Evolutionary conservation across 1,140 invertebrate genomes (phyloP).

Genomic region (Brachionus angularis): DNA sequence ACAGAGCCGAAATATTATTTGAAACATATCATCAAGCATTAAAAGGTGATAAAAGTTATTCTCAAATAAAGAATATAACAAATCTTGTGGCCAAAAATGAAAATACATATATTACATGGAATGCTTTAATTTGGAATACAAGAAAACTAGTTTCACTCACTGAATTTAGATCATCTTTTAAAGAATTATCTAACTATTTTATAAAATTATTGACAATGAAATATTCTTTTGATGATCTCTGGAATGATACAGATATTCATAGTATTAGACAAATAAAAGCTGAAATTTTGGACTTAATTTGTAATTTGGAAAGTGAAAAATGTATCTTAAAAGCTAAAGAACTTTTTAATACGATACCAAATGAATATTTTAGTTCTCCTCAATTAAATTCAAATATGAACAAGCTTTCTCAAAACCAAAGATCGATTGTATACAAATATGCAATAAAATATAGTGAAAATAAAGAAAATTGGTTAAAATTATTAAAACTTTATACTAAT

Average conservation of each 20-base stretch:
- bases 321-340: neutral
- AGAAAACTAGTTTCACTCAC: constrained; percentile 7
- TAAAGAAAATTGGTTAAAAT: neutral
- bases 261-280: constrained; percentile 3
- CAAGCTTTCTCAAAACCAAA: neutral
- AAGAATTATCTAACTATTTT: constrained; percentile 5
- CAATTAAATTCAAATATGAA: neutral
- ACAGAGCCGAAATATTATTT: constrained; percentile 1
- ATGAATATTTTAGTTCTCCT: constrained; percentile 1
- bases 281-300: constrained; percentile 17
- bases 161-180: constrained; percentile 22
- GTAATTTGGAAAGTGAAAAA: constrained; percentile 7
- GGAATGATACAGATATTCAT: constrained; percentile 2
- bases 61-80: neutral
- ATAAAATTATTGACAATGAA: neutral
- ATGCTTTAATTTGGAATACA: constrained; percentile 15
- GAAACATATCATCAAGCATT: constrained; percentile 6
- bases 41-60: constrained; percentile 8
- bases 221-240: neutral
- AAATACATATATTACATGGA: constrained; percentile 18
- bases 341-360: constrained; percentile 1
- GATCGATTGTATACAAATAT: constrained; percentile 17
- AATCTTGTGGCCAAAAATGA: constrained; percentile 3
- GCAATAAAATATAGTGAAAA: neutral
- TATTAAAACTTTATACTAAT: constrained; percentile 1